Evolutionary conservation across 2,888 invertebrate genomes (phyloP), one percentile per base, ranked within the genome.

Genomic region (Gymnoscelis rufifasciata): DNA sequence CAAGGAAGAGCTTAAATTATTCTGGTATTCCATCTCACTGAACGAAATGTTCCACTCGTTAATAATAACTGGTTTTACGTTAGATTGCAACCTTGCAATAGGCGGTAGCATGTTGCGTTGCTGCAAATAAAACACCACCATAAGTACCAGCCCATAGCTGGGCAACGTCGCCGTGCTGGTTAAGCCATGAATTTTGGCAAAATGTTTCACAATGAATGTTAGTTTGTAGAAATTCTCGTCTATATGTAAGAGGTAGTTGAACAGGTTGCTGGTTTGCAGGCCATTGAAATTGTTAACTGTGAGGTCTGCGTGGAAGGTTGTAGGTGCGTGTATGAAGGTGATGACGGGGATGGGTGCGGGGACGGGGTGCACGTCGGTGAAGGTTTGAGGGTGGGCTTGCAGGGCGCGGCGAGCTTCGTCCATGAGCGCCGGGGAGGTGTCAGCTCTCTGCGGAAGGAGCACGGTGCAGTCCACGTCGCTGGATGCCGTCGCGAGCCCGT

Each of bases 31-130:
- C 1, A 24, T 5, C 14, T 31, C 24, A 10, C 29, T n/a, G 13
- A 24, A 40, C 23, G 24, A 30, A 6, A 30, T 31, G 31, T 40
- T 31, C 40, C 40, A 40, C 7, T 24, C 8, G 2, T 46, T 30
- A 1, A 15, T 13, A 8, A 15, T 6, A 10, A 10, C 6, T 6
- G 11, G 10, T 2, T 19, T 33, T 2, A 19, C 33, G 10, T 15
- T 7, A 2, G 33, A 0, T 10, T 33, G 33, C 33, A 33, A 10
- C 33, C 6, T 1, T 2, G 33, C 33, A 7, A n/a, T 8, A 6
- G 33, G 8, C 0, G 33, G 33, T 15, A 33, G 7, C 10, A 33
- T n/a, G n/a, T 19, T 10, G 2, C 15, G n/a, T 10, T 19, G 33
- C 15, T 33, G 33, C 10, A 33, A 3, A 6, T 33, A 33, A 19